Conservation (phyloP, 1,140 invertebrate species). For the Drosophila baimaii region DNA sequence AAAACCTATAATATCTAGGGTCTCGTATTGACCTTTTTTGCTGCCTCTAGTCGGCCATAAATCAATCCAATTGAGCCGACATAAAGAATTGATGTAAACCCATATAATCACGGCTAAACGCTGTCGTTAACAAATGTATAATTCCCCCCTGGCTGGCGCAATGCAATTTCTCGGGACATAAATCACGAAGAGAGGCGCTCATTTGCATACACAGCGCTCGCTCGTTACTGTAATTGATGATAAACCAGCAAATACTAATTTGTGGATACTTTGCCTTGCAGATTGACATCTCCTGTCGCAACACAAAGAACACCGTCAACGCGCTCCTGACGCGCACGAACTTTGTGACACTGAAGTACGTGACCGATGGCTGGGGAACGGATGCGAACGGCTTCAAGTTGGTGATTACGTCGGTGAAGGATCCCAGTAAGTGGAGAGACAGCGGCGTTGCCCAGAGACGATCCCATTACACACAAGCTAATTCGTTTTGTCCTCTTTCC, state of each 20-base stretch:
- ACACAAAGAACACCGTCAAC: constrained; percentile 93
- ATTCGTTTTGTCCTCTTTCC: neutral
- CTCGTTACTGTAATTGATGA: constrained; percentile 41
- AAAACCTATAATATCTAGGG: neutral
- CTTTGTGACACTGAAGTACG: constrained; percentile 96
- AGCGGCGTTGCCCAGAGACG: neutral
- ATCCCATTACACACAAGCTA: constrained; percentile 10
- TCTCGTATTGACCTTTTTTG: neutral
- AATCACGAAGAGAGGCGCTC: constrained; percentile 10
- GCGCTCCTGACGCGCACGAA: constrained; percentile 95
- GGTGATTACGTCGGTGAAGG: constrained; percentile 96
- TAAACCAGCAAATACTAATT: constrained; percentile 33
- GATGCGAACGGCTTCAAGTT: constrained; percentile 95
- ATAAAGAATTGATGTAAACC: neutral
- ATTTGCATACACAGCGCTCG: constrained; percentile 17
- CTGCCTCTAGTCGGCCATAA: neutral
- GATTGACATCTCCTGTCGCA: constrained; percentile 95
- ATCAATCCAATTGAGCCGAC: neutral
- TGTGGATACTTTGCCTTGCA: constrained; percentile 77
- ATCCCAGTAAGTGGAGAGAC: constrained; percentile 91
- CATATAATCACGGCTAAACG: constrained; percentile 8
- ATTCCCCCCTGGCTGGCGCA: neutral
- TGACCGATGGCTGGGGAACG: constrained; percentile 96
- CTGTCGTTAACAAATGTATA: constrained; percentile 9
- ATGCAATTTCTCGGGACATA: constrained; percentile 20